Evolutionary conservation across 1,140 invertebrate species (phyloP), one percentile per base, ranked within the genome.

Genomic region (Pollicipes pollicipes): DNA sequence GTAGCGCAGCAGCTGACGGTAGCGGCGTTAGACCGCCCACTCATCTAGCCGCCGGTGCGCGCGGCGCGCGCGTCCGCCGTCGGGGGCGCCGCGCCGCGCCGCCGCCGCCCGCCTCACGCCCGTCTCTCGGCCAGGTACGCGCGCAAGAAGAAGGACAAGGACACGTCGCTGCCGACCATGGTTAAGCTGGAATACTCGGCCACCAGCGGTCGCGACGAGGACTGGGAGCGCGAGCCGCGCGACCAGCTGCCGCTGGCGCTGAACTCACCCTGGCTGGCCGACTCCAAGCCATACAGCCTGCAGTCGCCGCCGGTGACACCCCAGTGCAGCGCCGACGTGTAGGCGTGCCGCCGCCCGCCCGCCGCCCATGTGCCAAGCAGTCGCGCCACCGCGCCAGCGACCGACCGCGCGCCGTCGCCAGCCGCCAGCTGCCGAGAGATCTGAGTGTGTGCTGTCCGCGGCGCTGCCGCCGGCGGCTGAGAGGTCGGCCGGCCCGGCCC

Each of bases 91-190:
- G n/a, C n/a, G 32, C 32, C 32, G 16, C 32, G 32, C 32, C 32
- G n/a, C 32, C 32, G 32, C 4, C 16, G 16, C 32, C 32, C 32
- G 32, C 32, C 32, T 35, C 4, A 35, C 16, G 32, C 16, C 45
- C 21, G 2, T 58, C 45, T 24, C 45, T 21, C 45, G 17, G 64
- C 1, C 64, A 66, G 64, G 64, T 66, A 66, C 28, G 64, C 64
- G 17, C 64, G 64, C n/a, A 66, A 66, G 64, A 66, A 66, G 64
- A 66, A 66, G 64, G 64, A 66, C 64, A 66, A 66, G 28, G 64
- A 66, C 64, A 66, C 64, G 64, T 66, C 45, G 8, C 45, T 58
- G 6, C 45, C 45, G 6, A 58, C 45, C 2, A 58, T 58, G 45
- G 45, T 58, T 10, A 58, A 58, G 45, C 45, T 58, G 10, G 45